Percentiles rank a stretch among this genome's conserved stretches.
Evolutionary conservation across 2,888 invertebrate genomes (phyloP).

Genomic region (Melanchra persicariae): DNA sequence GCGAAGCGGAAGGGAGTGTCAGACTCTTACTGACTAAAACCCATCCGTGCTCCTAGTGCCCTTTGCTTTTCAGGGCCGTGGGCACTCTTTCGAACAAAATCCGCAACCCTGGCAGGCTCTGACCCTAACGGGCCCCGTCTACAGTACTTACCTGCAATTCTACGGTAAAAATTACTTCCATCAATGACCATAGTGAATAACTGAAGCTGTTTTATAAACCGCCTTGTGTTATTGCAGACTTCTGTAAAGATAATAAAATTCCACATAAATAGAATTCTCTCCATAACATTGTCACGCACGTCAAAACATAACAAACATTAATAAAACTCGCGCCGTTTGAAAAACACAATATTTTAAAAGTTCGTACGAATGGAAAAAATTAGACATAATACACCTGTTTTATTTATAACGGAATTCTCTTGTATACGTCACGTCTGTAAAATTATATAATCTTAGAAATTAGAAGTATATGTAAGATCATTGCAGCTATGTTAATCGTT

Average conservation of each 20-base stretch:
- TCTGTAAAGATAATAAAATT: constrained; percentile 14
- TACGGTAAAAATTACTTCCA: background rate
- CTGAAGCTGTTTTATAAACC: background rate
- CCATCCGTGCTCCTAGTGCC: too few species aligned
- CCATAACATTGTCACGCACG: constrained; percentile 30
- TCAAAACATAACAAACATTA: background rate
- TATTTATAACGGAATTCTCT: constrained; percentile 17
- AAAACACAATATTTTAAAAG: constrained; percentile 34
- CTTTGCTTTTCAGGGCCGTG: too few species aligned
- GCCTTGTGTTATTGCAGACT: constrained; percentile 20
- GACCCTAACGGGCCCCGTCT: too few species aligned
- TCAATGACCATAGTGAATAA: background rate
- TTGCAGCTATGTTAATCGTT: background rate
- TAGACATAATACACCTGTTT: constrained; percentile 36
- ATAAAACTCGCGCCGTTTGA: constrained; percentile 12
- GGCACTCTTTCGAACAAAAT: too few species aligned
- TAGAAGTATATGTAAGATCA: background rate
- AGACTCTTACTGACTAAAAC: too few species aligned
- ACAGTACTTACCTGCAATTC: background rate
- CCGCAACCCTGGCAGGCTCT: too few species aligned
- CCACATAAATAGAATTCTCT: constrained; percentile 25
- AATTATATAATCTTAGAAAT: constrained; percentile 7
- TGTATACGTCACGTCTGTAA: constrained; percentile 2
- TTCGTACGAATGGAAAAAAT: constrained; percentile 36
- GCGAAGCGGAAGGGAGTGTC: too few species aligned